phyloP scores from a whole-genome alignment of 2,888 invertebrate species.

The Hofmannophila pseudospretella region DNA sequence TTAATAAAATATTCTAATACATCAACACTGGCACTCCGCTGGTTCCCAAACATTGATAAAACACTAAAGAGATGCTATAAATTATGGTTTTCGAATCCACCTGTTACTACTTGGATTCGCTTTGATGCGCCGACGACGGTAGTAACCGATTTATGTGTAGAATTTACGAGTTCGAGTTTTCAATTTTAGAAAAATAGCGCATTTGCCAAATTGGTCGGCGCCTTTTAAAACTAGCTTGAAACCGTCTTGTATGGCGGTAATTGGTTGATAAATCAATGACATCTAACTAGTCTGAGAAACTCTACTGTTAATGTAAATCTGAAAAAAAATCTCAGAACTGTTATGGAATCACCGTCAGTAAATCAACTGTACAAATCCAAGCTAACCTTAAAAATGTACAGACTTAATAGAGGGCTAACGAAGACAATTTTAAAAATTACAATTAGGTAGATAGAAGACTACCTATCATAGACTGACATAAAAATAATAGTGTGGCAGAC shows the following conservation, averaged over 20 bases:
- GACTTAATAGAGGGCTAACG: too few species aligned
- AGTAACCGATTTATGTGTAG: constrained; percentile 23
- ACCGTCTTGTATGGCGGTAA: constrained; percentile 19
- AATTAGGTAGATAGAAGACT: too few species aligned
- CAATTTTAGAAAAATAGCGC: constrained; percentile 24
- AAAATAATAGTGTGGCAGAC: too few species aligned
- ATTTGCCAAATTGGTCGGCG: constrained; percentile 28
- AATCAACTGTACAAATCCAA: too few species aligned
- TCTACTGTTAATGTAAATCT: background rate
- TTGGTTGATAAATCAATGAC: constrained; percentile 20
- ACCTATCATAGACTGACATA: too few species aligned
- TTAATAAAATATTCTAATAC: constrained; percentile 21
- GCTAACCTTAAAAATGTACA: too few species aligned
- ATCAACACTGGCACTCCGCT: constrained; percentile 23
- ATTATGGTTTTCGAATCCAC: constrained; percentile 19
- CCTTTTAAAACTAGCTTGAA: constrained; percentile 20
- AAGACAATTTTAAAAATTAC: too few species aligned
- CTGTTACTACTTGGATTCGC: background rate
- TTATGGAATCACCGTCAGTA: too few species aligned
- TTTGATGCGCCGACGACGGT: constrained; percentile 2
- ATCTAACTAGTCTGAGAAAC: constrained; percentile 8
- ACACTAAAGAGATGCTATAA: constrained; percentile 32
- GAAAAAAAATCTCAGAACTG: too few species aligned
- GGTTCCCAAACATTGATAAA: constrained; percentile 26
- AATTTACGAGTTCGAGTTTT: constrained; percentile 33